Conservation (phyloP, 2,797 vertebrate species). For the Nannoperca obscura region DNA sequence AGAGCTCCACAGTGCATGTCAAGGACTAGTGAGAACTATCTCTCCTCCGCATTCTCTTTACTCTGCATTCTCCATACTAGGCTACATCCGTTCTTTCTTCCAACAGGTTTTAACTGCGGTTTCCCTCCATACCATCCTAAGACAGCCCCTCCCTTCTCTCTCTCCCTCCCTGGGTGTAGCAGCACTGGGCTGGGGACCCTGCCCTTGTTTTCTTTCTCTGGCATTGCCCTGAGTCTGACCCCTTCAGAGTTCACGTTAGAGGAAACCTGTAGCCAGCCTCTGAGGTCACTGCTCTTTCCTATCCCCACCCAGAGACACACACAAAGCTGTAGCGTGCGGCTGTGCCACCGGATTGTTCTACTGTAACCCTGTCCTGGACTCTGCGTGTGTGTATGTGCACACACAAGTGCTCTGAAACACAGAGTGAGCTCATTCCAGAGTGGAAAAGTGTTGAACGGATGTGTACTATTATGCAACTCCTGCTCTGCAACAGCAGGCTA, state of each 20-base stretch:
- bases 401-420: constrained; percentile 38
- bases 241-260: constrained; percentile 75
- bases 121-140: constrained; percentile 43
- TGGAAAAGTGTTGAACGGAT: constrained; percentile 77
- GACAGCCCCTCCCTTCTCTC: constrained; percentile 57
- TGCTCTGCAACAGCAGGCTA: constrained; percentile 70
- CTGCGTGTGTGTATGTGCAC: constrained; percentile 26
- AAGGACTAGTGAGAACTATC: constrained; percentile 45
- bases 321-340: constrained; percentile 44
- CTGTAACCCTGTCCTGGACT: constrained; percentile 25
- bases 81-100: constrained; percentile 60
- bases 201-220: constrained; percentile 76
- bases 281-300: constrained; percentile 79
- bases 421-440: constrained; percentile 78
- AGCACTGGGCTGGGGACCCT: constrained; percentile 62
- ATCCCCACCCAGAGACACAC: constrained; percentile 67
- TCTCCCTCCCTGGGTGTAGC: constrained; percentile 57
- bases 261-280: constrained; percentile 77
- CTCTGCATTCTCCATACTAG: constrained; percentile 43
- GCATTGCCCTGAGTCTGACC: constrained; percentile 81
- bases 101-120: constrained; percentile 49
- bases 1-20: constrained; percentile 32
- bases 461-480: constrained; percentile 79
- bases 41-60: constrained; percentile 54
- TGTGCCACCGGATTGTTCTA: constrained; percentile 28